Evolutionary conservation across 2,888 invertebrate species (phyloP).

Genomic region (Patella ulyssiponensis): DNA sequence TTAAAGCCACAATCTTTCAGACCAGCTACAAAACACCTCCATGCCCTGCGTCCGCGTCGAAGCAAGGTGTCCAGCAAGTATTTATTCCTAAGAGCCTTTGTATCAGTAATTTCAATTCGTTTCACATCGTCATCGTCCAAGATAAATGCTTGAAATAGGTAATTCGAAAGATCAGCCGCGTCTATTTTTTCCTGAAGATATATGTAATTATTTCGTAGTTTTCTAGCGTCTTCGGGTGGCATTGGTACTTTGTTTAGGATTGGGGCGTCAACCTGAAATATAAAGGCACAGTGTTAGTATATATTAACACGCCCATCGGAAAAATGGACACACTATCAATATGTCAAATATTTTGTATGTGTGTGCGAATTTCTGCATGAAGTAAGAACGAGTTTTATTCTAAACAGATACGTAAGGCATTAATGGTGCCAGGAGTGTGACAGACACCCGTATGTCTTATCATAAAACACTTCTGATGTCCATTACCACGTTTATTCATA

Average conservation of each 20-base stretch:
- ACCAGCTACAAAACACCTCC: not conserved
- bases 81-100: not conserved
- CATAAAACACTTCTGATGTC: no score
- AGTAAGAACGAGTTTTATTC: no score
- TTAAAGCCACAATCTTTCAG: not conserved
- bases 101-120: not conserved
- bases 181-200: not conserved
- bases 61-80: not conserved
- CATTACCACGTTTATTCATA: no score
- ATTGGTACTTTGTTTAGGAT: not conserved
- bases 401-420: no score
- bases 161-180: not conserved
- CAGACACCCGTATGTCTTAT: no score
- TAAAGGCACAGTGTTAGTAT: no score
- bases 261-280: no score
- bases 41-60: not conserved
- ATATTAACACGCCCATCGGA: no score
- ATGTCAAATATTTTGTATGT: no score
- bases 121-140: not conserved
- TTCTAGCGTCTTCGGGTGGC: not conserved
- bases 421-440: no score
- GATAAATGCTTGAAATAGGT: not conserved
- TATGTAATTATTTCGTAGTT: not conserved
- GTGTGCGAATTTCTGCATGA: no score
- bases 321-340: no score